Evolutionary conservation across 2,113 vertebrate genomes (phyloP), one percentile per base, ranked within the genome.

Genomic region (Leucosticte australis): DNA sequence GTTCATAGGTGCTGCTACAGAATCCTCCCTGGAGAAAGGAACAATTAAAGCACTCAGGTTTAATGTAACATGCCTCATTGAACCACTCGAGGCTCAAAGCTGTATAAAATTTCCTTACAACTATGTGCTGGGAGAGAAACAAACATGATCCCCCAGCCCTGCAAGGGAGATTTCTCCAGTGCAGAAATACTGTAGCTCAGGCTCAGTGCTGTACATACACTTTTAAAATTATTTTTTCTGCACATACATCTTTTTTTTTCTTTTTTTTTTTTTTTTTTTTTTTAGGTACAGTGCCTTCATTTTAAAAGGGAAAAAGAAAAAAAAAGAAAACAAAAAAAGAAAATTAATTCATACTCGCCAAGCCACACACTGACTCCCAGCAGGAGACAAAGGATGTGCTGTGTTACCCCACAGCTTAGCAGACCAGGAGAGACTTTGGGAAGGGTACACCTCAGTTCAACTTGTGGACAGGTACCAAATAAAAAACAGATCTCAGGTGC

Each of bases 161-260:
- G 16, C 62, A 47, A 28, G 6, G 8, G 23, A 80, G 27, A 68
- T 19, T 57, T 24, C 55, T 55, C 42, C 5, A 17, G 31, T 50
- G 47, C 47, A 86, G 67, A 68, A 64, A 52, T 21, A 62, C 5
- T 7, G 23, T 53, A 86, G 23, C 22, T 79, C 44, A 21, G 4
- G 13, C 41, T 41, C 41, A 41, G 41, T 42, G 60, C 26, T 39
- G 9, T 15, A 49, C 13, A n/a, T 6, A 8, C 2, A 6, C 9
- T 19, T 31, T n/a, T 27, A 2, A 33, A 49, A 63, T 31, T 6
- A 39, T 14, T 64, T 53, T 31, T 71, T 60, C 23, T 71, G 44
- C 55, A 12, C 1, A 1, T 0, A 22, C 1, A 0, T 24, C 1
- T 30, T 46, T n/a, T 1, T 27, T 17, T 50, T 50, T 49, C 23